Evolutionary conservation across 2,888 invertebrate species (phyloP).

Genomic region (Thecophora atra): DNA sequence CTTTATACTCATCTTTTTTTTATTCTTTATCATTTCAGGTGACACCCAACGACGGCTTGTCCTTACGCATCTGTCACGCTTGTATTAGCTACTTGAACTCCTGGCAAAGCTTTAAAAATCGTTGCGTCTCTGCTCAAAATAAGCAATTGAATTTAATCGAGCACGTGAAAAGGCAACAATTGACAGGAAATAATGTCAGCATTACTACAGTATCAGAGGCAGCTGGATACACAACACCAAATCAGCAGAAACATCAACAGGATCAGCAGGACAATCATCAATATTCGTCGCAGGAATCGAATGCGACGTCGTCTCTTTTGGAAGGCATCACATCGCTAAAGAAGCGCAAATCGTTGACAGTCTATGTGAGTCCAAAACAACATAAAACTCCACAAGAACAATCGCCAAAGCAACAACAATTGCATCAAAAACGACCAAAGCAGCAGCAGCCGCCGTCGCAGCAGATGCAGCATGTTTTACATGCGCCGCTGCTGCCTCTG

Average conservation of each 20-base stretch:
- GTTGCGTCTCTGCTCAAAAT: slow-evolving; percentile 62
- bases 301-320: slow-evolving; percentile 54
- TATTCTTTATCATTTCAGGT: slow-evolving; percentile 51
- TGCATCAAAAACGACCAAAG: slow-evolving; percentile 40
- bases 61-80: slow-evolving; percentile 63
- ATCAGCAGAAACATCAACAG: slow-evolving; percentile 45
- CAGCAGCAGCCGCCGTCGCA: slow-evolving; percentile 36
- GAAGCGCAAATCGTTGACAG: slow-evolving; percentile 64
- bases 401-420: slow-evolving; percentile 23
- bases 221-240: slow-evolving; percentile 42
- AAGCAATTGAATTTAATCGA: slow-evolving; percentile 65
- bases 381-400: slow-evolving; percentile 34
- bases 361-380: slow-evolving; percentile 61
- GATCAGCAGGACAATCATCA: slow-evolving; percentile 44
- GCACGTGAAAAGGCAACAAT: slow-evolving; percentile 48
- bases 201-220: slow-evolving; percentile 42
- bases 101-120: slow-evolving; percentile 67
- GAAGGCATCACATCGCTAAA: slow-evolving; percentile 63
- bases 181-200: slow-evolving; percentile 49
- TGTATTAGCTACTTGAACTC: slow-evolving; percentile 66
- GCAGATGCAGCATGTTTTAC: neutral
- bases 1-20: neutral
- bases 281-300: slow-evolving; percentile 29
- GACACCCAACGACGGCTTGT: slow-evolving; percentile 61
- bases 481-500: neutral